Conservation (phyloP, 2,888 invertebrate genomes). For the Scaeva pyrastri region DNA sequence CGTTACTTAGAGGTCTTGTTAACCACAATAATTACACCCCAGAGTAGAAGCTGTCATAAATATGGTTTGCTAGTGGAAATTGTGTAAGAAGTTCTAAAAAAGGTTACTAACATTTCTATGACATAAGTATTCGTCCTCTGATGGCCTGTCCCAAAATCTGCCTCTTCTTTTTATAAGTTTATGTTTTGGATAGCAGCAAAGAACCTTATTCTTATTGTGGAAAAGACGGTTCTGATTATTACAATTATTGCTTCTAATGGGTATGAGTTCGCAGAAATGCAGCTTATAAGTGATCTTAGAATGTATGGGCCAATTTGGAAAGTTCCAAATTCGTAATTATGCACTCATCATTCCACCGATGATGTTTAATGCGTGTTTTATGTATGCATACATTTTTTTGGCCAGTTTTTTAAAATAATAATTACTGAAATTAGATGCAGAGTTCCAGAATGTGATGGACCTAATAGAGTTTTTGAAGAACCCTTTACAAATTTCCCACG, state of each 20-base stretch:
- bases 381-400: conserved; percentile 89
- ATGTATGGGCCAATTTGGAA: conserved; percentile 87
- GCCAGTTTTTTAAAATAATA: conserved; percentile 85
- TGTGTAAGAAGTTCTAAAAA: too few relatives aligned
- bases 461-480: conserved; percentile 79
- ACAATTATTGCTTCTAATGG: conserved; percentile 34
- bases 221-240: conserved; percentile 2
- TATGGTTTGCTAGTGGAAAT: too few relatives aligned
- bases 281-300: conserved; percentile 79
- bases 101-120: too few relatives aligned
- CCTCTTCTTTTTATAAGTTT: too few relatives aligned
- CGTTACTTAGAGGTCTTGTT: too few relatives aligned
- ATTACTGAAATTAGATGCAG: conserved; percentile 79
- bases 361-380: conserved; percentile 87
- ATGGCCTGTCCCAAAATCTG: too few relatives aligned
- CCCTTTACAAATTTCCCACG: conserved; percentile 85
- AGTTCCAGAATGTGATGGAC: conserved; percentile 82
- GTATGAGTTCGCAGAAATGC: conserved; percentile 46
- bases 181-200: too few relatives aligned
- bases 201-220: too few relatives aligned
- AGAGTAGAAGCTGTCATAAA: too few relatives aligned
- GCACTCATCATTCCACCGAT: conserved; percentile 87
- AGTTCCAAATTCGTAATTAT: conserved; percentile 87
- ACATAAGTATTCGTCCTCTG: too few relatives aligned
- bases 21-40: too few relatives aligned